These are phyloP conservation scores for Trissonchulus latispiculum DNA, from an alignment of 2,888 invertebrate species.

Conservation along the genomic window DNA sequence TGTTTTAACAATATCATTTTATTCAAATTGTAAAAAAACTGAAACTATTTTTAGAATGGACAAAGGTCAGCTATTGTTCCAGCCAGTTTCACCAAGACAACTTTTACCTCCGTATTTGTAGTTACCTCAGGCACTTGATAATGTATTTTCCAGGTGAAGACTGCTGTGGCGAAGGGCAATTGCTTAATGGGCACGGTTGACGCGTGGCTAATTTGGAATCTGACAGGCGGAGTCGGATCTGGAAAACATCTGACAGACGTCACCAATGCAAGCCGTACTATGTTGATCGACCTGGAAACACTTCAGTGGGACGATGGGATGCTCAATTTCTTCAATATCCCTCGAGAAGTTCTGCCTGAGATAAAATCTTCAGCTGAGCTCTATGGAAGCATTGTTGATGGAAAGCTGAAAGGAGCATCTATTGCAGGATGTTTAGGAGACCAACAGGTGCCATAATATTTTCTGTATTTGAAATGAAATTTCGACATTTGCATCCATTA, in stretches of 20 bases:
- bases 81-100: no score
- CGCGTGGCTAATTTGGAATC: conserved; percentile 90
- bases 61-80: no score
- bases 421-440: conserved; percentile 69
- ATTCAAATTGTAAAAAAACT: no score
- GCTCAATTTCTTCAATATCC: conserved; percentile 72
- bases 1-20: no score
- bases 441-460: no score
- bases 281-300: conserved; percentile 78
- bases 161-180: neutral
- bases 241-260: conserved; percentile 78
- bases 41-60: no score
- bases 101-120: no score
- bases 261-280: conserved; percentile 83
- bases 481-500: no score
- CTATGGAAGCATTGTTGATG: conserved; percentile 63
- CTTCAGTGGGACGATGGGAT: conserved; percentile 76
- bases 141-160: conserved; percentile 3
- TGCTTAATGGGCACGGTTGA: conserved; percentile 66
- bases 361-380: conserved; percentile 78
- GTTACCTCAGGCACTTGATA: no score
- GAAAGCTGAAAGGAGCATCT: conserved; percentile 63
- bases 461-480: no score
- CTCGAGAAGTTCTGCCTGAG: conserved; percentile 64
- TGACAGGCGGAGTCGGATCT: conserved; percentile 80